Conservation (phyloP, 2,797 vertebrate species). For the Dallia pectoralis region DNA sequence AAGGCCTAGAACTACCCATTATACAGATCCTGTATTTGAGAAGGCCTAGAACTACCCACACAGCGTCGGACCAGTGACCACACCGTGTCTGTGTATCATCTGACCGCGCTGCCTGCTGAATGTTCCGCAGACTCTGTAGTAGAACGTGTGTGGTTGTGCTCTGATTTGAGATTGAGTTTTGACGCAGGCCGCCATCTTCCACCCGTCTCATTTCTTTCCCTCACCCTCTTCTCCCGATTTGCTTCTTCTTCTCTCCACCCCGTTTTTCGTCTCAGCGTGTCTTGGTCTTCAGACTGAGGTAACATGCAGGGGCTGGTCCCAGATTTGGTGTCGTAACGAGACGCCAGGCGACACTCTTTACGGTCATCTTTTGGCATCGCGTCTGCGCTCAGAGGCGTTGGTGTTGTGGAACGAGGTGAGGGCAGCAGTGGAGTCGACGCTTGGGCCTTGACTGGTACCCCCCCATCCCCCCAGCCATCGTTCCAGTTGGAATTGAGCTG, state of each 20-base stretch:
- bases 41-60: no score
- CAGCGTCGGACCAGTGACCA: background rate
- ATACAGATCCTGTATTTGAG: no score
- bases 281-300: background rate
- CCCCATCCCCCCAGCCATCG: no score
- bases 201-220: background rate
- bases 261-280: background rate
- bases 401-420: background rate
- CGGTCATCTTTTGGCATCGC: background rate
- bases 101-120: constrained; percentile 29
- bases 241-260: constrained; percentile 3
- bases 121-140: constrained; percentile 32
- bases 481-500: background rate
- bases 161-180: constrained; percentile 13
- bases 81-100: constrained; percentile 19
- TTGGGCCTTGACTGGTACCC: background rate
- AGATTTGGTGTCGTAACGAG: background rate
- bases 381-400: background rate
- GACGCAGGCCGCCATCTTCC: constrained; percentile 13
- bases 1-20: no score
- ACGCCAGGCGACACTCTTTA: background rate
- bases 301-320: background rate
- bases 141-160: constrained; percentile 15
- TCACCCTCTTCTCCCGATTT: background rate
- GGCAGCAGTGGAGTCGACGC: background rate